phyloP scores from a whole-genome alignment of 2,797 vertebrate genomes.

The Crax fasciolata region DNA sequence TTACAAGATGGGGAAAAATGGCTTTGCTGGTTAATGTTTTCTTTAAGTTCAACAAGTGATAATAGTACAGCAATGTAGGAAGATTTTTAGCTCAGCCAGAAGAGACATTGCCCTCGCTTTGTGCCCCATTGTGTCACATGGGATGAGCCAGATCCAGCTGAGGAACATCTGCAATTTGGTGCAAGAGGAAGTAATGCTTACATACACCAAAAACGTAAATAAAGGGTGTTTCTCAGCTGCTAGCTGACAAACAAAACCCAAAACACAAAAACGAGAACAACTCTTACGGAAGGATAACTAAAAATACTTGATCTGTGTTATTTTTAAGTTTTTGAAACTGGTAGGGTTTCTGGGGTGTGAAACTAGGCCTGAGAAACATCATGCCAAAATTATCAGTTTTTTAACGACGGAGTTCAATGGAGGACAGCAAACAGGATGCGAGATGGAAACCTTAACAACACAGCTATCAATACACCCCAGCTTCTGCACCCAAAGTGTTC shows the following conservation, averaged over 20 bases:
- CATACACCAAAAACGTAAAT: not conserved
- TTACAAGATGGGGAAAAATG: not conserved
- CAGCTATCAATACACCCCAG: not conserved
- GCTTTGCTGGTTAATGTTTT: not conserved
- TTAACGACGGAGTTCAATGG: not conserved
- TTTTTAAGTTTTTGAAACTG: not conserved
- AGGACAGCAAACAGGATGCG: not conserved
- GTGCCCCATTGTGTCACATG: not conserved
- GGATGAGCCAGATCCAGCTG: not conserved
- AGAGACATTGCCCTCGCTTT: not conserved
- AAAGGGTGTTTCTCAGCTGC: slow-evolving; percentile 10
- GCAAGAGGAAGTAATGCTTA: slow-evolving; percentile 13
- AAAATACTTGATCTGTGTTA: not conserved
- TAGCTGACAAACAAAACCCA: not conserved
- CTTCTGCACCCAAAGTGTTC: not conserved
- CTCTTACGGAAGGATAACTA: not conserved
- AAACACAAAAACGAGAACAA: slow-evolving; percentile 5
- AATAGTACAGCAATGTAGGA: not conserved
- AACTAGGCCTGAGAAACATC: not conserved
- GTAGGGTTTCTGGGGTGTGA: not conserved
- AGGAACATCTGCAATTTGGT: slow-evolving; percentile 6
- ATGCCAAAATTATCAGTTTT: slow-evolving; percentile 31
- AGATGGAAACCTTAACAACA: not conserved
- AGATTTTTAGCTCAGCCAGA: not conserved
- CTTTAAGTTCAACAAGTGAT: not conserved